phyloP scores from a whole-genome alignment of 2,797 vertebrate species.

The Chelonia mydas region DNA sequence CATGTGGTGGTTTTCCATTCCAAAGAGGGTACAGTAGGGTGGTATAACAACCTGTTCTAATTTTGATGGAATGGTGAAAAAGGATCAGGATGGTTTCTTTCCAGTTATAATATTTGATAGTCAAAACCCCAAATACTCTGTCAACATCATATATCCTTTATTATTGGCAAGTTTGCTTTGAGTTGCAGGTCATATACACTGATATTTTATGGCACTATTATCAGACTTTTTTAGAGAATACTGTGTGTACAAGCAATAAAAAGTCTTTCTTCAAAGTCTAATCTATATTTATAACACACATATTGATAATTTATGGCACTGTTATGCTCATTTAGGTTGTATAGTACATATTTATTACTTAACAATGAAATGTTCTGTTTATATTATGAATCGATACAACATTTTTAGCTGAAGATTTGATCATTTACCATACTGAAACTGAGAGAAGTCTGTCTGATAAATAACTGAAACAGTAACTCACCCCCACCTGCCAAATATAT shows the following conservation, averaged over 20 bases:
- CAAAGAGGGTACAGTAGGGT: neutral
- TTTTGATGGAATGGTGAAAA: neutral
- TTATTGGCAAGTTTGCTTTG: neutral
- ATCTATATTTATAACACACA: neutral
- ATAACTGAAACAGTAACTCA: neutral
- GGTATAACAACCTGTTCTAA: neutral
- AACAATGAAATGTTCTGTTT: neutral
- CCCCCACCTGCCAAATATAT: neutral
- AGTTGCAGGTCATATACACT: neutral
- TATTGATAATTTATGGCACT: slow-evolving; percentile 8
- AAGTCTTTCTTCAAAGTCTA: neutral
- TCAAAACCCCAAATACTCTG: neutral
- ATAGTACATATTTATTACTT: slow-evolving; percentile 6
- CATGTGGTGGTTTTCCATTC: neutral
- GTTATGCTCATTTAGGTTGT: slow-evolving; percentile 26
- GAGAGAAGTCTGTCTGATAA: neutral
- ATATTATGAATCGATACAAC: neutral
- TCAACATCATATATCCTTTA: neutral
- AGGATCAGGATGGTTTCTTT: neutral
- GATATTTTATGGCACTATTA: neutral
- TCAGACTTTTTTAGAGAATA: neutral
- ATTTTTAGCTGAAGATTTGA: slow-evolving; percentile 15
- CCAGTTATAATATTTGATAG: neutral
- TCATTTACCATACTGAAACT: neutral
- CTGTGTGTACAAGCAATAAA: neutral